Evolutionary conservation across 2,888 invertebrate genomes (phyloP), one percentile per base, ranked within the genome.

Genomic region (Mimachlamys varia): DNA sequence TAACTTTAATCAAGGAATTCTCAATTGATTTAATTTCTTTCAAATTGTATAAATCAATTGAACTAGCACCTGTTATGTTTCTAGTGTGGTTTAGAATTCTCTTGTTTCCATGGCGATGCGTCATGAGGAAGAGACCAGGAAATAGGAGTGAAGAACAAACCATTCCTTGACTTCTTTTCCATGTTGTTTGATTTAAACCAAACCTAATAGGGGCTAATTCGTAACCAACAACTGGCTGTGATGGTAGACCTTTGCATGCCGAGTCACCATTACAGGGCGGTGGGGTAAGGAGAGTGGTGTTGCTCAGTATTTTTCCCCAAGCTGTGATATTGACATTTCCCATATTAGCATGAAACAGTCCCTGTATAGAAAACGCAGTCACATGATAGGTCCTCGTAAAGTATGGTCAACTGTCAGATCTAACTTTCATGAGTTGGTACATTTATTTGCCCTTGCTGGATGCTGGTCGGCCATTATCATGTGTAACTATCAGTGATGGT

Each of bases 391-490:
- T 27, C 13, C 12, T 1, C 2, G 76, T 76, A 76, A 76, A 76
- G 76, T 22, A 76, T 76, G 76, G 76, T 33, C 76, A 76, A 19
- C 76, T 76, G 76, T 76, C 76, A 76, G 15, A 76, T 76, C 76
- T 76, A 76, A 76, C 27, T 76, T 76, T 76, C 76, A 76, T 76
- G 76, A 76, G 76, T 12, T n/a, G 33, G 76, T 13, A 33, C 33
- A 76, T 33, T 27, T 1, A 76, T 76, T 33, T 76, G 76, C 33
- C 76, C 76, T 76, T 33, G 33, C 22, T 27, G 27, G 7, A 17
- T 27, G 33, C 76, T 76, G 76, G 76, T 10, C 33, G 33, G 33
- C 0, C 76, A 12, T 33, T 33, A 33, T 33, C 33, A 33, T 76
- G 27, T 12, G 76, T 76, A 76, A 33, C 76, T 33, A 76, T 76